These are phyloP conservation scores for Ophiothrix spiculata DNA, from an alignment of 35 echinoderm and acorn worm species.

Conservation along the genomic window DNA sequence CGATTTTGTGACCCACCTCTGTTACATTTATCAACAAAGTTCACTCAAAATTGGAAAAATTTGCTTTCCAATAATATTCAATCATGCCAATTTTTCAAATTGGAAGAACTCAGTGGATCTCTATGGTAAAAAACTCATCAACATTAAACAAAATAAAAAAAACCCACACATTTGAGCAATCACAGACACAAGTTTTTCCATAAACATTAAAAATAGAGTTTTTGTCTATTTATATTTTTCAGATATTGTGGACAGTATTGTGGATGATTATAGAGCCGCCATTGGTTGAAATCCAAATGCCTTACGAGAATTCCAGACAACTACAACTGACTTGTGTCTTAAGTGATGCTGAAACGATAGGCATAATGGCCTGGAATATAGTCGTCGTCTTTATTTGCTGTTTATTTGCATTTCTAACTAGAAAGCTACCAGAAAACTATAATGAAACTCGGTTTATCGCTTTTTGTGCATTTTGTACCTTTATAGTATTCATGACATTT, in stretches of 20 bases:
- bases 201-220: too few species aligned
- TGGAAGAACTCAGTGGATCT: too few species aligned
- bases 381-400: conserved; percentile 72
- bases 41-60: too few species aligned
- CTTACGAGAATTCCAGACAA: conserved; percentile 19
- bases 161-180: too few species aligned
- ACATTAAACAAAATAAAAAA: too few species aligned
- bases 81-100: too few species aligned
- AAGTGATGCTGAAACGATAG: conserved; percentile 41
- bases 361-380: conserved; percentile 65
- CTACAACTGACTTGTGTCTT: conserved; percentile 65
- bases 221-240: not conserved
- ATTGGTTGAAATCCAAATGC: conserved; percentile 41
- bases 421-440: conserved; percentile 93
- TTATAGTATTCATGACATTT: conserved; percentile 77
- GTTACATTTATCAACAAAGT: too few species aligned
- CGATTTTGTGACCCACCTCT: too few species aligned
- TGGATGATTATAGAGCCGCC: conserved; percentile 68
- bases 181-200: too few species aligned
- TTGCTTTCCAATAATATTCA: too few species aligned
- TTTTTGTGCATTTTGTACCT: conserved; percentile 79
- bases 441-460: conserved; percentile 95
- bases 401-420: conserved; percentile 79
- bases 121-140: too few species aligned
- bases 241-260: conserved; percentile 62